These are phyloP conservation scores for Baryphthengus martii DNA, from an alignment of 2,113 vertebrate genomes.

Conservation along the genomic window DNA sequence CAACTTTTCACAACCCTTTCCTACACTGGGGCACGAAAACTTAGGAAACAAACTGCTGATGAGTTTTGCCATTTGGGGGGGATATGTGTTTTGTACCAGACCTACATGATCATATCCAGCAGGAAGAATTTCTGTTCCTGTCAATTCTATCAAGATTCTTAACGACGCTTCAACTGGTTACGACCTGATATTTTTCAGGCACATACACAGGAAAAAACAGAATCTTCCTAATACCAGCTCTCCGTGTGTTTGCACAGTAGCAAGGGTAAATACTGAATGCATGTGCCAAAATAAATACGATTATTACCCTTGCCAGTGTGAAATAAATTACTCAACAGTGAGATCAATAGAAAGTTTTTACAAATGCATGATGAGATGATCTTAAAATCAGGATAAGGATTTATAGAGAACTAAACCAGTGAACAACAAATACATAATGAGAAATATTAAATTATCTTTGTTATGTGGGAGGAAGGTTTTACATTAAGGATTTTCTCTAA, in stretches of 20 bases:
- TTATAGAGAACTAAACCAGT: neutral
- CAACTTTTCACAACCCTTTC: neutral
- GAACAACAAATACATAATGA: constrained; percentile 44
- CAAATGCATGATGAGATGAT: neutral
- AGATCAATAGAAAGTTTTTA: constrained; percentile 54
- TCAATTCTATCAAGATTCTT: neutral
- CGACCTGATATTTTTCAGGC: neutral
- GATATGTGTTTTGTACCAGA: neutral
- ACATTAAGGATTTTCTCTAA: constrained; percentile 58
- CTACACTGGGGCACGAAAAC: neutral
- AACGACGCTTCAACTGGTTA: neutral
- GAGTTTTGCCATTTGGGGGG: accelerated
- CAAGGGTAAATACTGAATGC: neutral
- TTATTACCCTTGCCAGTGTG: neutral
- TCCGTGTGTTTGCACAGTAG: constrained; percentile 24
- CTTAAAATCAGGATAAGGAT: constrained; percentile 42
- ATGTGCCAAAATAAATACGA: constrained; percentile 26
- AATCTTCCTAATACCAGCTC: neutral
- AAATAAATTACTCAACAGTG: constrained; percentile 27
- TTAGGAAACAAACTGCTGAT: neutral
- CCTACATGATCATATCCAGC: neutral
- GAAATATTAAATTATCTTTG: constrained; percentile 35
- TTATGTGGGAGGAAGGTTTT: constrained; percentile 10
- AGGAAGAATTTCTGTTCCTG: neutral
- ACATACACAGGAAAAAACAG: neutral